These are phyloP conservation scores for Hirtodrosophila cameraria DNA, from an alignment of 2,888 invertebrate genomes.

Conservation along the genomic window DNA sequence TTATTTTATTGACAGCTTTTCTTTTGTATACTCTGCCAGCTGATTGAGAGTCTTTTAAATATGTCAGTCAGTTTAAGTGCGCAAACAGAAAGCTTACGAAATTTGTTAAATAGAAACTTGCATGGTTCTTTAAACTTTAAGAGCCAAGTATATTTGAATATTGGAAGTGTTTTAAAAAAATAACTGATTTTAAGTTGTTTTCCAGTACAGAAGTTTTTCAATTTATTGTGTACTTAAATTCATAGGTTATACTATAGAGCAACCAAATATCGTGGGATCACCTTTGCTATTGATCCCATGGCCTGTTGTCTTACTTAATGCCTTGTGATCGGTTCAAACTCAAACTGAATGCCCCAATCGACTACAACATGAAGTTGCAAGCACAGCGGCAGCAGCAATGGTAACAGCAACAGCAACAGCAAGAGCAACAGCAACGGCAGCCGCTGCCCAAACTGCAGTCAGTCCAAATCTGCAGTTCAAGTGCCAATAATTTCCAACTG, in stretches of 20 bases:
- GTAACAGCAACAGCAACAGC: conserved; percentile 5
- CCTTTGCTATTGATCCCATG: conserved; percentile 13
- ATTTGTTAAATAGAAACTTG: not conserved
- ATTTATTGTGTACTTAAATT: not conserved
- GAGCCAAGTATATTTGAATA: too few species aligned
- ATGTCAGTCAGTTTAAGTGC: conserved; percentile 5
- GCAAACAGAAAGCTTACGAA: conserved; percentile 9
- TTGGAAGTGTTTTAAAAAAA: too few species aligned
- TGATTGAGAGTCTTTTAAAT: conserved; percentile 38
- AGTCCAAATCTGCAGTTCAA: conserved; percentile 54
- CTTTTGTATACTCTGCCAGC: conserved; percentile 45
- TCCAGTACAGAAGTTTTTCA: too few species aligned
- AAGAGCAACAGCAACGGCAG: conserved; percentile 13
- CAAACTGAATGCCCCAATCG: conserved; percentile 43
- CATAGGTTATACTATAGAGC: conserved; percentile 14
- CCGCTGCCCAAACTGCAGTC: conserved; percentile 13
- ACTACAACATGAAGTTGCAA: conserved; percentile 45
- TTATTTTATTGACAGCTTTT: conserved; percentile 77
- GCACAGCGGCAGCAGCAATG: conserved; percentile 8
- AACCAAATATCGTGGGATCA: conserved; percentile 1
- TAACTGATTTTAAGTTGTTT: too few species aligned
- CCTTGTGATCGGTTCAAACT: conserved; percentile 46
- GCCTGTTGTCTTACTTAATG: conserved; percentile 58
- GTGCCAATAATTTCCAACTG: conserved; percentile 69
- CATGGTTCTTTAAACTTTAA: too few species aligned